Conservation (phyloP, 2,888 invertebrate species). For the Dascillus cervinus region DNA sequence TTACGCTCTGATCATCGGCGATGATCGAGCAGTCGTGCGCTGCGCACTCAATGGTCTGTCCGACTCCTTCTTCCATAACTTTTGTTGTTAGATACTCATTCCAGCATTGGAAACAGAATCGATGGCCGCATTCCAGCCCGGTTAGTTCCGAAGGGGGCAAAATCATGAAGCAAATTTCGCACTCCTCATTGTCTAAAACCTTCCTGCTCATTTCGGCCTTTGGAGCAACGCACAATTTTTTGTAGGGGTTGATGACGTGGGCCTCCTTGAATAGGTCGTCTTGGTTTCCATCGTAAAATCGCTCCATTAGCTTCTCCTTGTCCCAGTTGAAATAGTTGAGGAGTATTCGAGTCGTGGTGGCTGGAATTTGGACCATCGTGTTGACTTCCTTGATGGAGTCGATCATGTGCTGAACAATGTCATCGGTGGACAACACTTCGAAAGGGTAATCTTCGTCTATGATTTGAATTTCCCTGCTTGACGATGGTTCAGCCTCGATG, state of each 20-base stretch:
- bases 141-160: slow-evolving; percentile 81
- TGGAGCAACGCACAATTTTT: no score
- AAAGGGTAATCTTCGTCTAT: slow-evolving; percentile 89
- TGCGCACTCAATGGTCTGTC: slow-evolving; percentile 94
- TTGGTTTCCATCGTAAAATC: slow-evolving; percentile 92
- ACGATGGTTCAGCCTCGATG: slow-evolving; percentile 73
- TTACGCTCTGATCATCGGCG: slow-evolving; percentile 95
- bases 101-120: slow-evolving; percentile 95
- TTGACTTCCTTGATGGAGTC: slow-evolving; percentile 97
- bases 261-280: slow-evolving; percentile 92
- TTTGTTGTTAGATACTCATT: slow-evolving; percentile 95
- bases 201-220: slow-evolving; percentile 64
- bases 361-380: slow-evolving; percentile 85
- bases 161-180: slow-evolving; percentile 86
- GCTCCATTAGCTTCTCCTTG: slow-evolving; percentile 96
- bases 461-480: slow-evolving; percentile 68
- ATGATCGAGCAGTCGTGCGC: slow-evolving; percentile 95
- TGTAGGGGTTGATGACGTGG: no score
- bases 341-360: slow-evolving; percentile 85
- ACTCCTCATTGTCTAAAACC: slow-evolving; percentile 74
- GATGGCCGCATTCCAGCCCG: slow-evolving; percentile 93
- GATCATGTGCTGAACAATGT: slow-evolving; percentile 96
- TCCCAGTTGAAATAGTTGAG: slow-evolving; percentile 99
- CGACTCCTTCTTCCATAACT: slow-evolving; percentile 96
- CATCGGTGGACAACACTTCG: slow-evolving; percentile 91